A percentile compares a stretch with the other conserved stretches of the same genome.
phyloP scores from a whole-genome alignment of 2,797 vertebrate genomes.

The Borostomias antarcticus region DNA sequence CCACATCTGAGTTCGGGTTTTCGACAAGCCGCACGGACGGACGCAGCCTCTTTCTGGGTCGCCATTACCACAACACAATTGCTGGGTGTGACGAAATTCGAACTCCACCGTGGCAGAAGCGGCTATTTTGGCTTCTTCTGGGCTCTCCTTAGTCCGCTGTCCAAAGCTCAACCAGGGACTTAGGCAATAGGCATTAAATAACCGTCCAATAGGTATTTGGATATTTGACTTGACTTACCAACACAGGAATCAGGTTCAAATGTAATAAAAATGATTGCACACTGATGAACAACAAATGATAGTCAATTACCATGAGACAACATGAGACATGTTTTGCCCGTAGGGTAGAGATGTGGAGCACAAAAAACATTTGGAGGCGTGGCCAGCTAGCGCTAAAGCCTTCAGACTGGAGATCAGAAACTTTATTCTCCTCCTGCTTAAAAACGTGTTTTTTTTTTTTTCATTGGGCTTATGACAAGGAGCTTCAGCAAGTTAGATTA shows the following conservation, averaged over 20 bases:
- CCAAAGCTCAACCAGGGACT: slow-evolving; percentile 26
- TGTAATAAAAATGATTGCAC: too few species aligned
- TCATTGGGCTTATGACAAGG: slow-evolving; percentile 26
- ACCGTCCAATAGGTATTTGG: background rate
- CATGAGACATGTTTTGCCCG: too few species aligned
- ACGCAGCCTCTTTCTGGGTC: slow-evolving; percentile 64
- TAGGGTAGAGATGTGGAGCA: too few species aligned
- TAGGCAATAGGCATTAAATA: background rate
- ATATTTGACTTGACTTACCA: background rate
- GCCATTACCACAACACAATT: slow-evolving; percentile 65
- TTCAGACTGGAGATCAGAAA: slow-evolving; percentile 41
- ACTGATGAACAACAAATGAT: too few species aligned
- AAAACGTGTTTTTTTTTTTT: slow-evolving; percentile 41
- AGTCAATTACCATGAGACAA: too few species aligned
- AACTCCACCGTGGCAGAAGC: slow-evolving; percentile 47
- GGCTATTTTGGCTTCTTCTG: slow-evolving; percentile 53
- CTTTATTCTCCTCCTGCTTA: slow-evolving; percentile 45
- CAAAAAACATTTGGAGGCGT: slow-evolving; percentile 26
- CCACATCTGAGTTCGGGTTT: slow-evolving; percentile 67
- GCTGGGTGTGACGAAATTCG: slow-evolving; percentile 63
- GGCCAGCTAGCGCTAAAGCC: slow-evolving; percentile 31
- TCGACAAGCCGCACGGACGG: slow-evolving; percentile 60
- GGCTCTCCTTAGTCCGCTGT: slow-evolving; percentile 29
- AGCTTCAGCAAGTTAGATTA: slow-evolving; percentile 38
- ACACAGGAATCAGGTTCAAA: slow-evolving; percentile 5